Evolutionary conservation across 2,888 invertebrate genomes (phyloP).

Genomic region (Drosophila meridiana): DNA sequence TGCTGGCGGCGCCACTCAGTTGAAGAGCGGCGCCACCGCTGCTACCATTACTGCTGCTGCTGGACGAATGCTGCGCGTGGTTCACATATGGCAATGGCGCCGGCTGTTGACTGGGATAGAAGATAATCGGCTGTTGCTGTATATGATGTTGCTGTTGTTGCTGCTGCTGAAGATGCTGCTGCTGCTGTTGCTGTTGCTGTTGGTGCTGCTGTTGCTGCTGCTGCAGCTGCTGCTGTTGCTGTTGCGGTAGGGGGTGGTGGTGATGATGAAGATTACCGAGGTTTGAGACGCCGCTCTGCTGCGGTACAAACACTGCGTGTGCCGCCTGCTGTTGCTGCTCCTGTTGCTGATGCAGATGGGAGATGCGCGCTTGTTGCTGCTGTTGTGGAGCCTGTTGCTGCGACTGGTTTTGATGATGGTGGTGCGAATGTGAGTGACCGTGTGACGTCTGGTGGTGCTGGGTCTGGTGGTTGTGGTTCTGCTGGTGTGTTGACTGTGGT

Average conservation of each 20-base stretch:
- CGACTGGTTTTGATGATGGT: conserved; percentile 53
- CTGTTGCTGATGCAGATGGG: conserved; percentile 47
- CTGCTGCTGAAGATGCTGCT: conserved; percentile 52
- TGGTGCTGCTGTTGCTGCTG: conserved; percentile 54
- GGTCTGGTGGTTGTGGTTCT: conserved; percentile 74
- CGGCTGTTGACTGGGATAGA: conserved; percentile 47
- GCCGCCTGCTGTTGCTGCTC: conserved; percentile 40
- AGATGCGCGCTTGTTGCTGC: conserved; percentile 46
- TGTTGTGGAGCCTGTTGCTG: conserved; percentile 53
- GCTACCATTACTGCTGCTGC: conserved; percentile 64
- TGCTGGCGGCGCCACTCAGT: conserved; percentile 75
- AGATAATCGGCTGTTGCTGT: conserved; percentile 51
- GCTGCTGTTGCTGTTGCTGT: conserved; percentile 47
- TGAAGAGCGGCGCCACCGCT: conserved; percentile 65
- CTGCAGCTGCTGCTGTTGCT: conserved; percentile 51
- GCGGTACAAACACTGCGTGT: conserved; percentile 62
- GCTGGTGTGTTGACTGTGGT: conserved; percentile 76
- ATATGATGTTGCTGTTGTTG: conserved; percentile 43
- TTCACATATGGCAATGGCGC: conserved; percentile 36
- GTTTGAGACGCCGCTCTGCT: conserved; percentile 32
- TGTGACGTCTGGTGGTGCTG: conserved; percentile 68
- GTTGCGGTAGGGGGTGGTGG: conserved; percentile 50
- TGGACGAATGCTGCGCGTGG: conserved; percentile 56
- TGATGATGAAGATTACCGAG: conserved; percentile 53
- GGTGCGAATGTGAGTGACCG: conserved; percentile 52